phyloP scores from a whole-genome alignment of 2,113 vertebrate genomes.

The Pedetes capensis region DNA sequence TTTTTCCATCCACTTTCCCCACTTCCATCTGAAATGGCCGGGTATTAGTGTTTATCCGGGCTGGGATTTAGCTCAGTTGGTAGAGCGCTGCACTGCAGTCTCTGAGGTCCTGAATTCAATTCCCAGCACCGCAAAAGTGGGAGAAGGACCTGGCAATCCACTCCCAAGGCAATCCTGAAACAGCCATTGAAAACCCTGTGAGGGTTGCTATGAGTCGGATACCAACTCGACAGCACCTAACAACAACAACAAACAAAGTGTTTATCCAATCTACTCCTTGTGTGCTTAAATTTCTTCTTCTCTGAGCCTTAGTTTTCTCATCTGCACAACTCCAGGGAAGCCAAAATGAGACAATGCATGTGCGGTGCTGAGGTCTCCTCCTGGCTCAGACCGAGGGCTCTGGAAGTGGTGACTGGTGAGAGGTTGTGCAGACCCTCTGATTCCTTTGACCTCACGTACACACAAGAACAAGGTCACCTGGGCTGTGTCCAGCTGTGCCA shows the following conservation, averaged over 20 bases:
- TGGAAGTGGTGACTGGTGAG: background rate
- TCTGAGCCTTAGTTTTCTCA: background rate
- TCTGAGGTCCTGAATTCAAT: too few species aligned
- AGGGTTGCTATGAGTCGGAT: too few species aligned
- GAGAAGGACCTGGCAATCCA: too few species aligned
- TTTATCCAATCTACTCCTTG: background rate
- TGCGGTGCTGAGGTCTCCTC: background rate
- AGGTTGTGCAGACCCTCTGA: background rate
- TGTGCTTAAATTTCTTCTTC: background rate
- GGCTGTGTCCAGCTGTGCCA: background rate
- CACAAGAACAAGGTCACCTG: background rate
- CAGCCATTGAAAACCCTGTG: too few species aligned
- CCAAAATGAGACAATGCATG: background rate
- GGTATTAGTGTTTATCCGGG: too few species aligned
- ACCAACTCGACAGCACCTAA: too few species aligned
- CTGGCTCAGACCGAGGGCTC: background rate
- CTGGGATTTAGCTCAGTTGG: too few species aligned
- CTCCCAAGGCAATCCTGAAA: too few species aligned
- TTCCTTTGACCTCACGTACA: background rate
- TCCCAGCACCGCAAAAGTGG: too few species aligned
- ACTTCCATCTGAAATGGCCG: background rate
- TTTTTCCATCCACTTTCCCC: background rate
- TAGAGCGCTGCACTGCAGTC: too few species aligned
- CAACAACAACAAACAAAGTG: too few species aligned
- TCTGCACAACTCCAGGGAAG: background rate